Percentiles rank a stretch among this genome's conserved stretches.
phyloP scores from a whole-genome alignment of 2,113 vertebrate genomes.

The Benitochromis conjunctus region DNA sequence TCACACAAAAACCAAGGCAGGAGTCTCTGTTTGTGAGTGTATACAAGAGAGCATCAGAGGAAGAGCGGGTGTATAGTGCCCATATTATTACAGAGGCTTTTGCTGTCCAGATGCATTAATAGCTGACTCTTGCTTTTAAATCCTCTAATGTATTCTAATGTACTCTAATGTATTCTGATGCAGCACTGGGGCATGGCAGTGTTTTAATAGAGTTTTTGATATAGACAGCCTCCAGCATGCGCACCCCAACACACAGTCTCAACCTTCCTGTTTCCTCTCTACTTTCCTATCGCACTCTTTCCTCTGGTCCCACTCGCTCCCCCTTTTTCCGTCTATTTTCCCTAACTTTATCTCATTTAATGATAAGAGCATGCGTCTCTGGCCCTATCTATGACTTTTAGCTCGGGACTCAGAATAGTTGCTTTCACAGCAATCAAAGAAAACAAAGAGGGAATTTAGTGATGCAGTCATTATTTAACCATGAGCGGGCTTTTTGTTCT shows the following conservation, averaged over 20 bases:
- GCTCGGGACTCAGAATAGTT: constrained; percentile 5
- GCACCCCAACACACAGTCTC: constrained; percentile 22
- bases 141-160: constrained; percentile 72
- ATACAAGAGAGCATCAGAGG: background rate
- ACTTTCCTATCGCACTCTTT: background rate
- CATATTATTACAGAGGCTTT: constrained; percentile 51
- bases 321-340: background rate
- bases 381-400: constrained; percentile 9
- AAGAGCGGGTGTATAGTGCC: background rate
- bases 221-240: constrained; percentile 51
- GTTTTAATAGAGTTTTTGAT: constrained; percentile 66
- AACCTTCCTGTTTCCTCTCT: constrained; percentile 7
- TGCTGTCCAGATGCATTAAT: constrained; percentile 65
- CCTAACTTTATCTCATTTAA: constrained; percentile 15
- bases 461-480: constrained; percentile 63
- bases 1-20: constrained; percentile 1
- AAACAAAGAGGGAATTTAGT: constrained; percentile 46
- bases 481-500: constrained; percentile 49
- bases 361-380: background rate
- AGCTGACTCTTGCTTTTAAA: constrained; percentile 59
- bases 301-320: background rate
- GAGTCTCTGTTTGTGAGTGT: background rate
- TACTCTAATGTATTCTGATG: constrained; percentile 70
- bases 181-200: constrained; percentile 35
- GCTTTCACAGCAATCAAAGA: constrained; percentile 45